Percentiles rank a stretch among this genome's conserved stretches.
phyloP scores from a whole-genome alignment of 2,113 vertebrate genomes.

The Oenanthe melanoleuca region DNA sequence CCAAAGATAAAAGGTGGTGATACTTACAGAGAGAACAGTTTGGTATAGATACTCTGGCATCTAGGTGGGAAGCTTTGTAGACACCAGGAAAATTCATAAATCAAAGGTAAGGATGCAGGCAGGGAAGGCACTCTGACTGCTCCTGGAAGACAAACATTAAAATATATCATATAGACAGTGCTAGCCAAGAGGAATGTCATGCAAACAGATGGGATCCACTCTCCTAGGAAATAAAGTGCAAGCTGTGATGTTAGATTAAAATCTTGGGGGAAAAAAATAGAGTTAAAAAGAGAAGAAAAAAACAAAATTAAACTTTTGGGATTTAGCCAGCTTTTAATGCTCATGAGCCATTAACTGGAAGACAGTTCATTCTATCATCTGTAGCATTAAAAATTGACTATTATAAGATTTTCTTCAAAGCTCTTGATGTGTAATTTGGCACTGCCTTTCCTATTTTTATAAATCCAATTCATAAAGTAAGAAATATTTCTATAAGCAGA shows the following conservation, averaged over 20 bases:
- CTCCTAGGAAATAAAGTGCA: neutral
- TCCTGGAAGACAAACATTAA: neutral
- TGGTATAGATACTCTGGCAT: neutral
- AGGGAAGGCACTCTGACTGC: neutral
- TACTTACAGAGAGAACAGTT: neutral
- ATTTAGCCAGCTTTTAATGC: slow-evolving; percentile 4
- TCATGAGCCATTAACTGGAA: neutral
- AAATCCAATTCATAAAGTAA: neutral
- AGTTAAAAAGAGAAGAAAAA: neutral
- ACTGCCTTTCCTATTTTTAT: neutral
- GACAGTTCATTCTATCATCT: neutral
- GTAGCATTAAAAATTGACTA: slow-evolving; percentile 21
- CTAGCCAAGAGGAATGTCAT: neutral
- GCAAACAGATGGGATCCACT: slow-evolving; percentile 6
- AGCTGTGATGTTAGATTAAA: neutral
- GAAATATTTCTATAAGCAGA: neutral
- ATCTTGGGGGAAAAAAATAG: neutral
- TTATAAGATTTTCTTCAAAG: neutral
- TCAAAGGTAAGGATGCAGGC: neutral
- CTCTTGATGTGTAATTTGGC: neutral
- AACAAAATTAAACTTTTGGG: neutral
- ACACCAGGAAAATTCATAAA: neutral
- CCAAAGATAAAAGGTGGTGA: neutral
- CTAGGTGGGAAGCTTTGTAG: neutral
- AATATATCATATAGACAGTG: neutral